Conservation (phyloP, 2,888 invertebrate species). For the Drosophila borborema region DNA sequence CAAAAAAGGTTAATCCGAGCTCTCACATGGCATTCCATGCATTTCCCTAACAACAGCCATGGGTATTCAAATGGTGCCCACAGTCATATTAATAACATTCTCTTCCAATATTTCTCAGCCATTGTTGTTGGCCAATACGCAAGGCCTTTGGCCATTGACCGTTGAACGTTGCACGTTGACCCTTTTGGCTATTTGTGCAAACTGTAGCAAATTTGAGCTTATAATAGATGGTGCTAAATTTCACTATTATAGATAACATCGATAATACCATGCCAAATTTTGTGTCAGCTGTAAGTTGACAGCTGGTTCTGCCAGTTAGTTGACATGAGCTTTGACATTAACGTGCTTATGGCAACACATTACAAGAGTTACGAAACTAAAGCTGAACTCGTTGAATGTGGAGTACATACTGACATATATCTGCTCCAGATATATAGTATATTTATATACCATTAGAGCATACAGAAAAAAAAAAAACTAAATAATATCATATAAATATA, state of each 20-base stretch:
- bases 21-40: conserved; percentile 5
- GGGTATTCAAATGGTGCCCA: not conserved
- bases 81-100: conserved; percentile 6
- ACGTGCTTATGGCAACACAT: not conserved
- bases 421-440: no score
- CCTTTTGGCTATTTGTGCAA: not conserved
- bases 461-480: not conserved
- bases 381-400: no score
- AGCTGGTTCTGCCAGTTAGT: not conserved
- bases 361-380: not conserved
- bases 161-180: not conserved
- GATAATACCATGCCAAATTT: not conserved
- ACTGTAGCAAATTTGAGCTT: not conserved
- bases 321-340: not conserved
- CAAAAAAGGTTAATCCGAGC: conserved; percentile 4
- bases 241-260: not conserved
- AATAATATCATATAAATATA: no score
- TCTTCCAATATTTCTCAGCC: not conserved
- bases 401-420: no score
- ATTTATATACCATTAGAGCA: no score
- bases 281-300: not conserved
- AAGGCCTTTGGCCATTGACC: not conserved
- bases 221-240: not conserved
- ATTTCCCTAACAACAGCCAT: not conserved
- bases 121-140: not conserved